Evolutionary conservation across 2,797 vertebrate species (phyloP), one percentile per base, ranked within the genome.

Genomic region (Amphiprion clarkii): DNA sequence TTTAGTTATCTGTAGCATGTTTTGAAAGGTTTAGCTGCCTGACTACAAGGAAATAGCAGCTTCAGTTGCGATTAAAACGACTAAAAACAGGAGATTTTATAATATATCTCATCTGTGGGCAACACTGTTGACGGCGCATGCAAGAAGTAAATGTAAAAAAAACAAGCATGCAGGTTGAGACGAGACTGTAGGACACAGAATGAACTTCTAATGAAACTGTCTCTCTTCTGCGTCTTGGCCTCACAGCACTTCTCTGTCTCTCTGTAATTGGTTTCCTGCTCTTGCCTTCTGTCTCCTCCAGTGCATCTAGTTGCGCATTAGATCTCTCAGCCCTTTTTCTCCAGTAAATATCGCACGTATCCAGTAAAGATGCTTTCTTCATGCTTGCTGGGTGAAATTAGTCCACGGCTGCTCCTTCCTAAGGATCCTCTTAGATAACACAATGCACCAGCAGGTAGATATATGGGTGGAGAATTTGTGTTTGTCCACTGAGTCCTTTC

Each of bases 401-500:
- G 23, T 4, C 23, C 2, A 9, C 40, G 0, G 19, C 70, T 71
- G 42, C 53, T 58, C 64, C 25, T 17, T 63, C 19, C 17, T 42
- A 17, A 71, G 48, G 42, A 72, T 49, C 19, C n/a, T 59, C 33
- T 67, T 13, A 23, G 4, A 59, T 40, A 31, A 53, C 31, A 62
- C n/a, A 71, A 13, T 55, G 57, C 31, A 64, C 23, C 54, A 70
- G 76, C 69, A 52, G 66, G 63, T 71, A 71, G 44, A 82, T 68
- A 23, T 29, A 76, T 19, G 33, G 62, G 36, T 21, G 36, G 66
- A 67, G 23, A 65, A 14, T 57, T 60, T 82, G 60, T 65, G 42
- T 64, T 78, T 78, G 49, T 74, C 58, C 57, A 58, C 64, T 71
- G 56, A 58, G 46, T 25, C 72, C 66, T 67, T 73, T 81, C 60